Evolutionary conservation across 2,797 vertebrate species (phyloP), one percentile per base, ranked within the genome.

Genomic region (Bufotes viridis): DNA sequence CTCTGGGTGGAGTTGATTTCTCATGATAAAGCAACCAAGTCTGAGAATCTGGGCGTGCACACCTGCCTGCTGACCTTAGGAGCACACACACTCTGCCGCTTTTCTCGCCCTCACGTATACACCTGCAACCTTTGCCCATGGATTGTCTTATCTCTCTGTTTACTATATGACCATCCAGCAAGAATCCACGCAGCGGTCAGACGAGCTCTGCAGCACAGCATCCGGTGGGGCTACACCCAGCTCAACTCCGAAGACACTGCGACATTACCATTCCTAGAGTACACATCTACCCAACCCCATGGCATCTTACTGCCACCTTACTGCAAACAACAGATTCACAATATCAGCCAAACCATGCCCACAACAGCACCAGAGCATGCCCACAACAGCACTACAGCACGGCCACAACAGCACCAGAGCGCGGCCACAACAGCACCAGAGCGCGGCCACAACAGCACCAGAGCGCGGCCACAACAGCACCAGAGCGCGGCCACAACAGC

Each of bases 111-210:
- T 74, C 85, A 81, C 78, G 78, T 81, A 81, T 55, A 67, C 85
- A 74, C 78, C 67, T 87, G 24, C 6, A 75, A 87, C 85, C 85
- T 87, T 87, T 81, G 85, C 17, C 20, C 78, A 49, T 9, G 15
- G 70, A 78, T 42, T 0, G 42, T 20, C 18, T 63, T 63, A 63
- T 84, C 61, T 75, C 65, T 74, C 72, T 4, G 12, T 29, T 2
- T 26, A 3, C 24, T n/a, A 63, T 63, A 20, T 42, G 3, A 42
- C 24, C 60, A 81, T 12, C 13, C 20, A 80, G 24, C n/a, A 26
- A 20, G 22, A 18, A 65, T 9, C 63, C 42, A 3, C 15, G 72
- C 65, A 81, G 85, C 78, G 18, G 53, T 74, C 85, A 74, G 55
- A 74, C 78, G 3, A 63, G 84, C 74, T 70, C 53, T 42, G 10